Evolutionary conservation across 2,888 invertebrate species (phyloP), one percentile per base, ranked within the genome.

Genomic region (Entomobrya proxima): DNA sequence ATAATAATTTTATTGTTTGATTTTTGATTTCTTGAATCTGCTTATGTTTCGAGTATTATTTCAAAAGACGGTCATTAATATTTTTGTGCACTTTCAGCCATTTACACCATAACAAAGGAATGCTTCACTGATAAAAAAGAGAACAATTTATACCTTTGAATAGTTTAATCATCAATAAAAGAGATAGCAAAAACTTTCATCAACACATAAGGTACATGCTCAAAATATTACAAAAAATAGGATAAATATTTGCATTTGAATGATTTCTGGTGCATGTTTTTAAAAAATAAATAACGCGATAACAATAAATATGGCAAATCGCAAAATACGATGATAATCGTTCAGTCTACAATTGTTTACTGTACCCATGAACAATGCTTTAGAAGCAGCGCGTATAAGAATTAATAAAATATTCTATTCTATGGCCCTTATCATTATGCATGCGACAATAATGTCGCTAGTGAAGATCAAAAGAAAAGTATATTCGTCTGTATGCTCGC

Each of bases 311-410:
- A 74, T 81, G 81, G 81, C 81, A 74, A 81, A 74, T 74, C 30
- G 35, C 74, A 74, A 72, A 64, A 58, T 7, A 47, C 40, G 55
- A 81, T 72, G n/a, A 15, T 37, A 44, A 83, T 83, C 69, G 27
- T 44, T 83, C 83, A 83, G 83, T 83, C 83, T 83, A 83, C 83
- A n/a, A 35, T 75, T 76, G 64, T 52, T 76, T 18, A 61, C 40
- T 67, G 75, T 76, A 75, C 75, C 64, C 64, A 76, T 52, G 18
- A 40, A 24, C 18, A 6, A 50, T 67, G 40, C 75, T 35, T 61
- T 15, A 24, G 24, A 76, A 76, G 77, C 77, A 55, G 64, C 18
- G 44, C 74, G 61, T 72, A 72, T 30, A 67, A 72, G 47, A 44
- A 72, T 24, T 37, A 44, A 37, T 52, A 40, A 7, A 4, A 9